phyloP scores from a whole-genome alignment of 2,888 invertebrate genomes.

The Tenthredo distinguenda region DNA sequence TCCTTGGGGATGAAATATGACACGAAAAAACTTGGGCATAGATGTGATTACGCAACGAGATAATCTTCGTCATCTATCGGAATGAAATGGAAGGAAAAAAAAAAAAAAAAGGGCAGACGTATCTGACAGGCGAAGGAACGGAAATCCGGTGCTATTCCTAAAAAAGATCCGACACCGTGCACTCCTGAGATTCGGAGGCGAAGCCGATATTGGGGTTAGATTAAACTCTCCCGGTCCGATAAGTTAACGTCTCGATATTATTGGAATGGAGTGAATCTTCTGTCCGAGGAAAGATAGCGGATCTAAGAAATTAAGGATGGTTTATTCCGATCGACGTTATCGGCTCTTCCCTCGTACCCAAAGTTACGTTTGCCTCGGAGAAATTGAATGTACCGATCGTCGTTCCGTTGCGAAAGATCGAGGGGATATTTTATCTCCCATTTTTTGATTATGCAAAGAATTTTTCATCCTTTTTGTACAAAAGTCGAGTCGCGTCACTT shows the following conservation, averaged over 20 bases:
- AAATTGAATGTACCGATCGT: background rate
- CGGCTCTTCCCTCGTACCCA: background rate
- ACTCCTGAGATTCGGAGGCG: background rate
- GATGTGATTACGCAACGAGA: background rate
- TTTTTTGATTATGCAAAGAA: background rate
- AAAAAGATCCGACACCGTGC: background rate
- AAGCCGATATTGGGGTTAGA: conserved; percentile 16
- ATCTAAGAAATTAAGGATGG: conserved; percentile 1
- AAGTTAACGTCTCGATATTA: background rate
- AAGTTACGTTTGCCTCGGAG: background rate
- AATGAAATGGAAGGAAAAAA: background rate
- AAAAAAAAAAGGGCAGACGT: background rate
- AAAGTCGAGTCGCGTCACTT: too few relatives aligned
- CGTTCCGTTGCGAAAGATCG: background rate
- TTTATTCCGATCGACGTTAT: conserved; percentile 19
- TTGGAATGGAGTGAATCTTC: conserved; percentile 15
- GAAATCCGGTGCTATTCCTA: conserved; percentile 18
- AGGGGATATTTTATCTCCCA: background rate
- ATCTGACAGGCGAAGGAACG: background rate
- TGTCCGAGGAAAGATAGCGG: conserved; percentile 13
- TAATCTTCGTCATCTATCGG: background rate
- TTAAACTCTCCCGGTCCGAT: conserved; percentile 13
- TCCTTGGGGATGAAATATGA: background rate
- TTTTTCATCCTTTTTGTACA: background rate
- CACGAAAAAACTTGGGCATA: background rate